Percentiles rank a stretch among this genome's conserved stretches.
phyloP scores from a whole-genome alignment of 2,113 vertebrate genomes.

The Lethenteron camtschaticum region DNA sequence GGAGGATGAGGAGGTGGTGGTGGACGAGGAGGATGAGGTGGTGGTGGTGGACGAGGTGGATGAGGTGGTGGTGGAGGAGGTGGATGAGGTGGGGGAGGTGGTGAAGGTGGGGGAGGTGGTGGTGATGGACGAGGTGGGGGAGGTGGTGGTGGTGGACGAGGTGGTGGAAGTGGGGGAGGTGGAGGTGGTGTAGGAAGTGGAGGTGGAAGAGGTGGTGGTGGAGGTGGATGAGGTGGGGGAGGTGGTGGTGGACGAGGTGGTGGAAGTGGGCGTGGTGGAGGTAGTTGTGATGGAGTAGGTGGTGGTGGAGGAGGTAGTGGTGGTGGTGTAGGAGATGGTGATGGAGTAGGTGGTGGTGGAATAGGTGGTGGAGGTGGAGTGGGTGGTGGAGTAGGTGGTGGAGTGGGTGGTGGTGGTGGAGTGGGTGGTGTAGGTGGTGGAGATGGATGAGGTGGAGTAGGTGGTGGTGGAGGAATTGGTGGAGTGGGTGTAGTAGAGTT shows the following conservation, averaged over 20 bases:
- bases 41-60: no score
- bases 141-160: neutral
- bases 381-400: neutral
- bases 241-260: neutral
- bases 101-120: neutral
- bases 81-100: no score
- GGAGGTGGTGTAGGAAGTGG: neutral
- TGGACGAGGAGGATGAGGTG: no score
- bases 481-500: no score
- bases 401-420: neutral
- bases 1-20: no score
- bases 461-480: no score
- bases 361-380: neutral
- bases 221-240: neutral
- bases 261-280: neutral
- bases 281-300: neutral
- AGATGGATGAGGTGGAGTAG: no score
- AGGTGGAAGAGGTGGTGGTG: neutral
- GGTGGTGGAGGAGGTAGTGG: neutral
- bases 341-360: neutral
- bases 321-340: neutral
- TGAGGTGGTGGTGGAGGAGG: no score
- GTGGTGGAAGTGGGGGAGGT: neutral
- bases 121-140: neutral
- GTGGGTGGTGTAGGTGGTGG: no score